Base-by-base conservation (phyloP, 2,797 vertebrate genomes). In the Geotrypetes seraphini region DNA sequence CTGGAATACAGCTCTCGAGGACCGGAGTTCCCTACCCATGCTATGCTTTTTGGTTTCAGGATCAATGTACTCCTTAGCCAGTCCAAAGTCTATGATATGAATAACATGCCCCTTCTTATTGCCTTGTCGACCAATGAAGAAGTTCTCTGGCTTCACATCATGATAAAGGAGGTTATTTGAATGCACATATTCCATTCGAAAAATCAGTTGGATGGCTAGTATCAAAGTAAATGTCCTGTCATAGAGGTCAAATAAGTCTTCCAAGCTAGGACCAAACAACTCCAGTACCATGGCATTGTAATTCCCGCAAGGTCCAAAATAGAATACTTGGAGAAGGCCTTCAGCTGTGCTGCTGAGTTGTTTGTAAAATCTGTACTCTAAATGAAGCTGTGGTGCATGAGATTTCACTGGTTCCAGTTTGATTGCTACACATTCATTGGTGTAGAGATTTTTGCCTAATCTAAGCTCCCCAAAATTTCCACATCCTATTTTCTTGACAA, bases 381-480 rank as follows among this genome's bases (percentile, higher is more conserved):
- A 82, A 78, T 99, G 96, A 57, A 99, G 85, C 70, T 99, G 95
- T 16, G 96, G 96, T 17, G 96, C 95, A 53, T 96, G 89, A 8
- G 96, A 98, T 72, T 98, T 99, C 59, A 99, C 94, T 62, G 92
- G 95, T 85, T 99, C 96, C 96, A n/a, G n/a, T n/a, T n/a, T n/a
- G n/a, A n/a, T n/a, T n/a, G n/a, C n/a, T n/a, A n/a, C n/a, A n/a
- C n/a, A n/a, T n/a, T n/a, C n/a, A n/a, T n/a, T n/a, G n/a, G n/a
- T n/a, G n/a, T n/a, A n/a, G n/a, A n/a, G 49, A n/a, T n/a, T n/a
- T n/a, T n/a, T n/a, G n/a, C n/a, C n/a, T n/a, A n/a, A n/a, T n/a
- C n/a, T n/a, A n/a, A 99, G 78, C 33, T 99, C 96, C 45, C 96
- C 95, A 39, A 98, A 99, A 79, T 99, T 99, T 54, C 95, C 96